phyloP scores from a whole-genome alignment of 2,888 invertebrate genomes.

The Prenolepis imparis region DNA sequence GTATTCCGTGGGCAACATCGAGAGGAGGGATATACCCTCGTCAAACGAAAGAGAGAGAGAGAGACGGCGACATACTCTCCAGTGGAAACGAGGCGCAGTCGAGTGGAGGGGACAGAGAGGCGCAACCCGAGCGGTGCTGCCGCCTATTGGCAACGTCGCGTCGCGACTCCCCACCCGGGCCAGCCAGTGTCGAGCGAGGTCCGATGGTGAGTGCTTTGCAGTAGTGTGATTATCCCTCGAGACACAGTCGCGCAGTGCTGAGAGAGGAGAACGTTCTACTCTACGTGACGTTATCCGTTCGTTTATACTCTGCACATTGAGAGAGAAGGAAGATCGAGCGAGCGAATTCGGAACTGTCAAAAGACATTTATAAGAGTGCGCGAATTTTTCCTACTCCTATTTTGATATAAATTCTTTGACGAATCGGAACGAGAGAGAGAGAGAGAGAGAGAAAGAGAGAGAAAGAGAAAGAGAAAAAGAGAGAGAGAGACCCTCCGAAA shows the following conservation, averaged over 20 bases:
- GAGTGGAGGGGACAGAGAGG: conserved; percentile 61
- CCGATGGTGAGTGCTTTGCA: conserved; percentile 70
- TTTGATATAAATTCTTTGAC: too few species aligned
- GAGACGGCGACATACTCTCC: neutral
- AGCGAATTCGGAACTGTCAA: too few species aligned
- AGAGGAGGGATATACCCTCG: too few species aligned
- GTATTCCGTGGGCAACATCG: conserved; percentile 16
- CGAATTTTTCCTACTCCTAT: too few species aligned
- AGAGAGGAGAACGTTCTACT: too few species aligned
- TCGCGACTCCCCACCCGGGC: conserved; percentile 78
- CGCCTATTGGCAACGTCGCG: conserved; percentile 79
- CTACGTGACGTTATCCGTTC: neutral
- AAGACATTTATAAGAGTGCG: too few species aligned
- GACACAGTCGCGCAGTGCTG: conserved; percentile 60
- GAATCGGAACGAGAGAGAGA: too few species aligned
- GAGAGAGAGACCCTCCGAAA: too few species aligned
- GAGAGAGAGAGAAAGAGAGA: too few species aligned
- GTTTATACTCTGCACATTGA: too few species aligned
- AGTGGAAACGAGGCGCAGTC: conserved; percentile 23
- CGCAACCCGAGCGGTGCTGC: conserved; percentile 79
- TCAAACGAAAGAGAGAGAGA: neutral
- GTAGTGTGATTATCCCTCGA: conserved; percentile 75
- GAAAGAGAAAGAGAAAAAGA: too few species aligned
- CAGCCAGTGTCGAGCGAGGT: conserved; percentile 78
- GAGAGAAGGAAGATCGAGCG: too few species aligned